A percentile compares a stretch with the other conserved stretches of the same genome.
Evolutionary conservation across 2,797 vertebrate species (phyloP).

Genomic region (Craterocephalus amniculus): DNA sequence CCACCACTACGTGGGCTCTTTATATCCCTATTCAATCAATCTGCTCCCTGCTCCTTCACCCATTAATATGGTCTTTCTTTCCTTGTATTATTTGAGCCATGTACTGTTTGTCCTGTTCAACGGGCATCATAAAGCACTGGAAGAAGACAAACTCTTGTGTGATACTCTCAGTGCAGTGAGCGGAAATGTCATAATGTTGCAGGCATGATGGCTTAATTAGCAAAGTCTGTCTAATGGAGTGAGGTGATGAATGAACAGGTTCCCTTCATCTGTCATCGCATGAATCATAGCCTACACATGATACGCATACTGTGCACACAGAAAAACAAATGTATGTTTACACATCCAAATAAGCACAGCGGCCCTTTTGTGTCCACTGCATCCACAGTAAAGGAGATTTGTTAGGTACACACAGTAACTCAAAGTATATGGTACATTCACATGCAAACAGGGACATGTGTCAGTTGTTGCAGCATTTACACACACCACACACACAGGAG

Average conservation of each 20-base stretch:
- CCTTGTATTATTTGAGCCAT: constrained; percentile 53
- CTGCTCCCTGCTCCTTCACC: constrained; percentile 52
- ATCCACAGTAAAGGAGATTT: constrained; percentile 7
- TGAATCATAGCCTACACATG: constrained; percentile 12
- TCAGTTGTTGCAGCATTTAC: constrained; percentile 58
- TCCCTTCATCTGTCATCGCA: constrained; percentile 37
- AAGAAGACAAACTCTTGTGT: constrained; percentile 22
- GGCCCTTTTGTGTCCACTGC: constrained; percentile 18
- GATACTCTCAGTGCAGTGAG: constrained; percentile 28
- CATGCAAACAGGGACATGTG: constrained; percentile 53
- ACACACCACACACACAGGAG: constrained; percentile 57
- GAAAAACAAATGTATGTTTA: neutral
- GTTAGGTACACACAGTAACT: constrained; percentile 27
- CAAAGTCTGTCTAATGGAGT: constrained; percentile 24
- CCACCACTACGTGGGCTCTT: constrained; percentile 59
- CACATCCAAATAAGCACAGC: constrained; percentile 1
- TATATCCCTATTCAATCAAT: constrained; percentile 61
- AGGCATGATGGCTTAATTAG: constrained; percentile 51
- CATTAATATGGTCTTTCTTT: constrained; percentile 48
- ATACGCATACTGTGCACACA: constrained; percentile 2
- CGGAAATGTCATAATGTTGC: constrained; percentile 52
- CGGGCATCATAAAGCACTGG: constrained; percentile 36
- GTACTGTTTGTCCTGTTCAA: constrained; percentile 57
- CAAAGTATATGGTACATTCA: constrained; percentile 32
- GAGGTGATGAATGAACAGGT: constrained; percentile 39